Evolutionary conservation across 1,140 invertebrate genomes (phyloP).

Genomic region (Nautilus pompilius): DNA sequence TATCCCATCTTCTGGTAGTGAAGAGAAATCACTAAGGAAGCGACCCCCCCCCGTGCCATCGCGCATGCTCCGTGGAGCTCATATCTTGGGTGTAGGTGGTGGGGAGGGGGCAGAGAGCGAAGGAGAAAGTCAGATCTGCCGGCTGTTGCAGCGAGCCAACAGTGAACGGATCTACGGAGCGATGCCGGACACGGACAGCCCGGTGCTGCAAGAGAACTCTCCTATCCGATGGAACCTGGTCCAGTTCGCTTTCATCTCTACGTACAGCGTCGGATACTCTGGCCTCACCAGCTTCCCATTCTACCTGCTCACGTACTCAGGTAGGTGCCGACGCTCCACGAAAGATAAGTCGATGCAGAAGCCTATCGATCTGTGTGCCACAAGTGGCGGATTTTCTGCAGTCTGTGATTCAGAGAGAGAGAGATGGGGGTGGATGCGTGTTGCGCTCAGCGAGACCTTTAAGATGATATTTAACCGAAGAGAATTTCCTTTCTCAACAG

Average conservation of each 20-base stretch:
- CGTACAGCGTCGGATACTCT: conserved; percentile 22
- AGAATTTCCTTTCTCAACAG: too few species aligned
- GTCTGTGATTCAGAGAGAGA: too few species aligned
- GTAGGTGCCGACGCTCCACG: too few species aligned
- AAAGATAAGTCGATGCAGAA: too few species aligned
- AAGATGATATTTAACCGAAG: too few species aligned
- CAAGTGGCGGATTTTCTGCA: too few species aligned
- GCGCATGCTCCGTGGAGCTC: neutral
- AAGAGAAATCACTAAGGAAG: neutral
- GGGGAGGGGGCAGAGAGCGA: neutral
- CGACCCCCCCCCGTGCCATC: neutral
- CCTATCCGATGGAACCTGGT: conserved; percentile 23
- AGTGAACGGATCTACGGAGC: neutral
- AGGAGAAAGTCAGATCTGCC: neutral
- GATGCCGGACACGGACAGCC: conserved; percentile 13
- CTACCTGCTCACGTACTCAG: conserved; percentile 24
- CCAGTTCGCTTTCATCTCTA: conserved; percentile 21
- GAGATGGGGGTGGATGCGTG: too few species aligned
- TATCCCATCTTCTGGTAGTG: neutral
- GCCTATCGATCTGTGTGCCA: too few species aligned
- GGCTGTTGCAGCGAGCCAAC: neutral
- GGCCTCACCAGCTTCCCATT: conserved; percentile 28
- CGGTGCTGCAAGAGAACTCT: conserved; percentile 14
- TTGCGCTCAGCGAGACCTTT: too few species aligned
- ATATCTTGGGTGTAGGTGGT: neutral